Evolutionary conservation across 1,140 invertebrate genomes (phyloP), one percentile per base, ranked within the genome.

Genomic region (Ganaspis sp.): DNA sequence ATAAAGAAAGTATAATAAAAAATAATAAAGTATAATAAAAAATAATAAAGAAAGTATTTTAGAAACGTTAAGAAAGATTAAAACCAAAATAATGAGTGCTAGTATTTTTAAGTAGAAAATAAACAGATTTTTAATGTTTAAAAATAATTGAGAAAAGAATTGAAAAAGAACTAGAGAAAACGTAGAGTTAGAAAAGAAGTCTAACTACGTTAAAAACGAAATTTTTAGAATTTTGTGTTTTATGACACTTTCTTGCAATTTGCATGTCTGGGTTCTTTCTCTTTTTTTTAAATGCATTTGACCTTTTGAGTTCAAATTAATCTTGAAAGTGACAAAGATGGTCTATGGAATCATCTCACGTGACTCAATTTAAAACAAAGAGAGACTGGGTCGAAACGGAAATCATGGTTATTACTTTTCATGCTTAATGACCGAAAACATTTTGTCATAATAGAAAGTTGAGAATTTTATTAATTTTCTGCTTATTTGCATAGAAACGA

Each of bases 221-320:
- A n/a, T n/a, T n/a, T n/a, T n/a, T n/a, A n/a, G n/a, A n/a, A n/a
- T n/a, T n/a, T n/a, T n/a, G n/a, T n/a, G n/a, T n/a, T n/a, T n/a
- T n/a, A 6, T 6, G 29, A 34, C 2, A 49, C 45, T 49, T 49
- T 49, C 1, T 15, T 6, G 17, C 4, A 49, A 49, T 49, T 49
- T 49, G 15, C 45, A n/a, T 17, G 26, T 29, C 26, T 64, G 12
- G 12, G 15, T 58, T 69, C 37, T 15, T 64, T 23, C 70, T 72
- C 29, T 45, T 73, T 40, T 69, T 70, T 40, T 72, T 64, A 53
- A 38, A 69, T 54, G 76, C 74, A 76, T 53, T 70, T 70, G 4
- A 34, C 69, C 45, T 70, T 26, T 58, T 71, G 45, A 29, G 9
- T 64, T 64, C 11, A 64, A 29, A 64, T 34, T 64, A 29, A 64